phyloP scores from a whole-genome alignment of 2,888 invertebrate species.

The Thera britannica region DNA sequence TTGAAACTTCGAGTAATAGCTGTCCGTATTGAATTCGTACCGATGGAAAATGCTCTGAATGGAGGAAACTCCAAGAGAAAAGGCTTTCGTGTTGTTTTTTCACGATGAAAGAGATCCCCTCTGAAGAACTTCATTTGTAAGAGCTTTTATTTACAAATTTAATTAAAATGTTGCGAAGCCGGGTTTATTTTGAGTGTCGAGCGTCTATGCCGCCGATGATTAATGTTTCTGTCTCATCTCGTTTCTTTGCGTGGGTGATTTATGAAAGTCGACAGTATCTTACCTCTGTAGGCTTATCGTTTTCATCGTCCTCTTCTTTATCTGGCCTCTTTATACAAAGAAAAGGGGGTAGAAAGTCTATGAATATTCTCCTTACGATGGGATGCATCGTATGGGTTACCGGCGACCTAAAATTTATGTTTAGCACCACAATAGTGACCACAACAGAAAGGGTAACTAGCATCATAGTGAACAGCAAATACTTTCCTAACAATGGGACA shows the following conservation, averaged over 20 bases:
- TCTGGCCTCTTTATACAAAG: constrained; percentile 95
- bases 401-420: constrained; percentile 96
- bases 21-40: constrained; percentile 72
- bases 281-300: constrained; percentile 81
- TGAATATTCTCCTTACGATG: constrained; percentile 95
- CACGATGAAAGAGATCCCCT: constrained; percentile 58
- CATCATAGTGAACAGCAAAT: constrained; percentile 97
- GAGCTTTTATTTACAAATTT: constrained; percentile 71
- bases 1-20: constrained; percentile 67
- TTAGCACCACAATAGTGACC: constrained; percentile 96
- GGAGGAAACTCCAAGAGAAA: constrained; percentile 67
- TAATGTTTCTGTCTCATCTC: constrained; percentile 54
- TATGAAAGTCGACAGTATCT: constrained; percentile 55
- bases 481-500: constrained; percentile 95
- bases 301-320: constrained; percentile 86
- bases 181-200: constrained; percentile 53
- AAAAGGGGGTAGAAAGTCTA: constrained; percentile 93
- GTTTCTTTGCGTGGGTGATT: constrained; percentile 45
- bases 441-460: constrained; percentile 96
- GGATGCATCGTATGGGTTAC: constrained; percentile 97
- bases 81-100: constrained; percentile 66
- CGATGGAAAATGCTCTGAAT: constrained; percentile 73
- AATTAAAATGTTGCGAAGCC: constrained; percentile 63
- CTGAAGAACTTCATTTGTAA: constrained; percentile 66
- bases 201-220: constrained; percentile 52